Conservation (phyloP, 2,113 vertebrate species). For the Nothobranchius furzeri region DNA sequence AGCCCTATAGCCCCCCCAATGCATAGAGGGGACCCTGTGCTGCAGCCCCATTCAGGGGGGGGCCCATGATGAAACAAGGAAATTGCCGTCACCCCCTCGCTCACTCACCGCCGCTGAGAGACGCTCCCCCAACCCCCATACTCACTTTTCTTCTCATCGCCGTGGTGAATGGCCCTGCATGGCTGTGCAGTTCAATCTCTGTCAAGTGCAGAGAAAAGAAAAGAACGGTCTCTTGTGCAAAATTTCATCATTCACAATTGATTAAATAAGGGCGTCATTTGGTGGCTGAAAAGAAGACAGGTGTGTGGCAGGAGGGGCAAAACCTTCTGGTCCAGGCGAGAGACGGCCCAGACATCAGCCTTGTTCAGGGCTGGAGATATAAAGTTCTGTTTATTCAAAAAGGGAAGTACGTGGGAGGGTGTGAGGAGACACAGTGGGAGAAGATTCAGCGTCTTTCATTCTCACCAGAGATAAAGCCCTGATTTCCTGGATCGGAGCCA, state of each 20-base stretch:
- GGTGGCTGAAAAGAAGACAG: constrained; percentile 72
- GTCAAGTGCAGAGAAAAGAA: constrained; percentile 75
- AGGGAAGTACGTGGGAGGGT: constrained; percentile 15
- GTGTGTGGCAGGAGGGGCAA: constrained; percentile 34
- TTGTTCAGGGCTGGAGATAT: constrained; percentile 59
- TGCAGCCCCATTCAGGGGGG: constrained; percentile 44
- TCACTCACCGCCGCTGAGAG: constrained; percentile 28
- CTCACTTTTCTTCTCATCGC: constrained; percentile 65
- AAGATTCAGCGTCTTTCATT: constrained; percentile 47
- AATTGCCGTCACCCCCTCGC: constrained; percentile 59
- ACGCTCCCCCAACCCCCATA: constrained; percentile 42
- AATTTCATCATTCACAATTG: constrained; percentile 79
- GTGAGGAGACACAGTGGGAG: constrained; percentile 31
- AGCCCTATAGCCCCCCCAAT: constrained; percentile 43
- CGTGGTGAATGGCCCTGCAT: constrained; percentile 77
- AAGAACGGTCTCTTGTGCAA: constrained; percentile 71
- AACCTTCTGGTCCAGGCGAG: constrained; percentile 64
- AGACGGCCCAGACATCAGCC: constrained; percentile 64
- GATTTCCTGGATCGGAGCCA: constrained; percentile 33
- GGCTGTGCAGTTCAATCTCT: constrained; percentile 81
- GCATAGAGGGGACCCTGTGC: constrained; percentile 58
- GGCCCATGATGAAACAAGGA: constrained; percentile 66
- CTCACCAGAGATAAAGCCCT: constrained; percentile 35
- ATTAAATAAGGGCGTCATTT: constrained; percentile 79
- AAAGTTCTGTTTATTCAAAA: constrained; percentile 57